Evolutionary conservation across 2,113 vertebrate genomes (phyloP).

Genomic region (Ceyx melanurus): DNA sequence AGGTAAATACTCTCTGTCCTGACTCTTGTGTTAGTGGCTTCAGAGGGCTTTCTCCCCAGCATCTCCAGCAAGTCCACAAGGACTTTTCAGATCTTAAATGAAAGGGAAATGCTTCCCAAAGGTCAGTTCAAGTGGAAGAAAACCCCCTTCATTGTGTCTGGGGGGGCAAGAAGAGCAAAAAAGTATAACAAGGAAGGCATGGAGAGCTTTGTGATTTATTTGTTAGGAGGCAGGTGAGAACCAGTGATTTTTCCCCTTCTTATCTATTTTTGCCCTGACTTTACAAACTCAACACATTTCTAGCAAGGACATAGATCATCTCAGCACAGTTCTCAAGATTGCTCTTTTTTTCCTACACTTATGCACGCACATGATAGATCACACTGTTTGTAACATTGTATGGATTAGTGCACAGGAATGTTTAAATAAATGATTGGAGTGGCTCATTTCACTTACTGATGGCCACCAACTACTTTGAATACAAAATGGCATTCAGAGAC

Average conservation of each 20-base stretch:
- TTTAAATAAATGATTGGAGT: neutral
- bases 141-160: slow-evolving; percentile 2
- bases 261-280: neutral
- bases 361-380: neutral
- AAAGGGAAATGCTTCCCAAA: slow-evolving; percentile 45
- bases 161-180: neutral
- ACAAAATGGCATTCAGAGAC: neutral
- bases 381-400: neutral
- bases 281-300: neutral
- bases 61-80: neutral
- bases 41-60: neutral
- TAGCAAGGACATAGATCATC: neutral
- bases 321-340: neutral
- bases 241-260: neutral
- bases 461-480: neutral
- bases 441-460: neutral
- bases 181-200: neutral
- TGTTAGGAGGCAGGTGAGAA: neutral
- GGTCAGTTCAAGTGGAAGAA: slow-evolving; percentile 38
- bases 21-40: neutral
- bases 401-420: neutral
- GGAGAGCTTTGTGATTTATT: slow-evolving; percentile 8
- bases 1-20: slow-evolving; percentile 31
- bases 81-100: slow-evolving; percentile 28
- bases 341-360: neutral